A percentile compares a stretch with the other conserved stretches of the same genome.
phyloP scores from a whole-genome alignment of 2,113 vertebrate genomes.

The Egretta garzetta region DNA sequence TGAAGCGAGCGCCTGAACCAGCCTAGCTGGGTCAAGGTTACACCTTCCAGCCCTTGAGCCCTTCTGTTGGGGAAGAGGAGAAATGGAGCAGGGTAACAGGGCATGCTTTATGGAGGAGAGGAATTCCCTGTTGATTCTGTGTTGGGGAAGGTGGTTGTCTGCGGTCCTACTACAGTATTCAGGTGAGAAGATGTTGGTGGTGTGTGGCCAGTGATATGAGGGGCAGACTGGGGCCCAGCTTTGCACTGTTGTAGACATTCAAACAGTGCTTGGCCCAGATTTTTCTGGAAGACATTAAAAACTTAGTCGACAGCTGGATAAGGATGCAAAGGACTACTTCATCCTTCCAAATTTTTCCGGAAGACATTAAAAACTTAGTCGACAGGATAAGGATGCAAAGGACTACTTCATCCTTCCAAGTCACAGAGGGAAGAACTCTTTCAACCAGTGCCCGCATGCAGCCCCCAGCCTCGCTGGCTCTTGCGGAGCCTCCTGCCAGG shows the following conservation, averaged over 20 bases:
- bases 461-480: not conserved
- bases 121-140: not conserved
- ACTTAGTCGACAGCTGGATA: not conserved
- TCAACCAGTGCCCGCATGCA: fast-evolving
- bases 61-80: not conserved
- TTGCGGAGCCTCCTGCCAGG: not conserved
- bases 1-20: not conserved
- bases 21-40: not conserved
- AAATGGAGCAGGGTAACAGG: not conserved
- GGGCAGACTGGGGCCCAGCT: not conserved
- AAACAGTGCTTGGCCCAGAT: not conserved
- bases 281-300: not conserved
- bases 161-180: not conserved
- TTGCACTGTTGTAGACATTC: not conserved
- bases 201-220: not conserved
- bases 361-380: not conserved
- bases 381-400: not conserved
- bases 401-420: not conserved
- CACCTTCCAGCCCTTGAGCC: not conserved
- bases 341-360: not conserved
- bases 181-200: not conserved
- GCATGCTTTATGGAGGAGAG: not conserved
- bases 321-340: not conserved
- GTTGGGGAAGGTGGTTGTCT: not conserved
- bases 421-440: not conserved